phyloP scores from a whole-genome alignment of 2,797 vertebrate species.

The Anguilla pacifica region DNA sequence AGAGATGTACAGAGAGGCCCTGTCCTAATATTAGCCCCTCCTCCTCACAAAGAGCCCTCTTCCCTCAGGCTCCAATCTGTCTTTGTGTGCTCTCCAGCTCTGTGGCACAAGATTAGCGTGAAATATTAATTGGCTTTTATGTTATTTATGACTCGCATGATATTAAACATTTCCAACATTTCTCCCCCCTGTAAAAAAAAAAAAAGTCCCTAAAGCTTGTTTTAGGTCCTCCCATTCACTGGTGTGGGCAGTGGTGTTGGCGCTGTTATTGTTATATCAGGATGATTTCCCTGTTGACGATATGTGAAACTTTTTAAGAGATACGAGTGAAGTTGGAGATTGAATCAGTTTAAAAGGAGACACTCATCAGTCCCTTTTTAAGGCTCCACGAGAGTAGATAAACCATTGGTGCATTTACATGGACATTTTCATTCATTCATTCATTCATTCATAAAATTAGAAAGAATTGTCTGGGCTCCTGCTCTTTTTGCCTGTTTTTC shows the following conservation, averaged over 20 bases:
- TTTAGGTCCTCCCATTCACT: not conserved
- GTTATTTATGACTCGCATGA: conserved; percentile 70
- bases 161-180: conserved; percentile 50
- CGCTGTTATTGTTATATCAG: not conserved
- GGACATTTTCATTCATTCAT: not conserved
- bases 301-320: not conserved
- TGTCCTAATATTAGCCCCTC: conserved; percentile 56
- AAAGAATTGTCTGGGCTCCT: not conserved
- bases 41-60: conserved; percentile 59
- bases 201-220: conserved; percentile 23
- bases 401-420: not conserved
- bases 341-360: not conserved
- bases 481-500: not conserved
- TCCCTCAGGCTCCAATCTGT: conserved; percentile 69
- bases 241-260: not conserved
- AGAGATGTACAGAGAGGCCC: conserved; percentile 52
- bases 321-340: not conserved
- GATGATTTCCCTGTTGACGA: not conserved
- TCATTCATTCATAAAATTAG: not conserved
- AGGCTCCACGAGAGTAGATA: not conserved
- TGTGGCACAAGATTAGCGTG: conserved; percentile 65
- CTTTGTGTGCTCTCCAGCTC: conserved; percentile 70
- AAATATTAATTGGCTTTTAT: conserved; percentile 74
- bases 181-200: conserved; percentile 32
- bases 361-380: not conserved